Percentiles rank a stretch among this genome's conserved stretches.
These are phyloP conservation scores for Nyctibius grandis DNA, from an alignment of 2,797 vertebrate species.

Conservation along the genomic window DNA sequence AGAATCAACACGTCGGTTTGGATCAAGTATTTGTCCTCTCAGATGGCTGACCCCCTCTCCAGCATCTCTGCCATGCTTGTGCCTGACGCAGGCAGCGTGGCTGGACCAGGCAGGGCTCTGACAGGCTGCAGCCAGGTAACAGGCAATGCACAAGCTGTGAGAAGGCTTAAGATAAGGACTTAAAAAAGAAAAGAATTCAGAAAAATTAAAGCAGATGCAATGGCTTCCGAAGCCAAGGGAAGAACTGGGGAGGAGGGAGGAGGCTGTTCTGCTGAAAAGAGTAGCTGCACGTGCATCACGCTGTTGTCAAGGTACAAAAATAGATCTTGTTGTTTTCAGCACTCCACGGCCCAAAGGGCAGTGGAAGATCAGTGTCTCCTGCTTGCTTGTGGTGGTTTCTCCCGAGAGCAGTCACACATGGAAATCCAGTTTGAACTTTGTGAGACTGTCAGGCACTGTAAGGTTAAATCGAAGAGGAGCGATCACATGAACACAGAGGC, in stretches of 20 bases:
- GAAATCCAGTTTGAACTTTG: not conserved
- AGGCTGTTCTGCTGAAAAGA: not conserved
- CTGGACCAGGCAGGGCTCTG: not conserved
- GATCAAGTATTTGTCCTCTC: not conserved
- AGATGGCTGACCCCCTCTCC: not conserved
- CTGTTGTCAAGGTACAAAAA: not conserved
- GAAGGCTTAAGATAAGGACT: not conserved
- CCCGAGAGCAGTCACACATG: not conserved
- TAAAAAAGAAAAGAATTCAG: not conserved
- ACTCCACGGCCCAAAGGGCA: not conserved
- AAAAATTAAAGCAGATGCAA: not conserved
- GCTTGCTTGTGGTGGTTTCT: rapidly evolving
- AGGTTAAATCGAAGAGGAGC: not conserved
- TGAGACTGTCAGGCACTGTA: not conserved
- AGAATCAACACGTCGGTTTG: not conserved
- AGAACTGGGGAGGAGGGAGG: not conserved
- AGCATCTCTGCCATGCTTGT: not conserved
- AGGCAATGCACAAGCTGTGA: not conserved
- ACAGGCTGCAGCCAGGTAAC: not conserved
- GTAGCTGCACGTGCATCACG: not conserved
- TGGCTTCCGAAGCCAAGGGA: not conserved
- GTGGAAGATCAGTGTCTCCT: not conserved
- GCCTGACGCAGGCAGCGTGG: not conserved
- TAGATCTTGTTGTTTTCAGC: not conserved
- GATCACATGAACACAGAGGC: rapidly evolving